Evolutionary conservation across 2,113 vertebrate species (phyloP).

Genomic region (Phycodurus eques): DNA sequence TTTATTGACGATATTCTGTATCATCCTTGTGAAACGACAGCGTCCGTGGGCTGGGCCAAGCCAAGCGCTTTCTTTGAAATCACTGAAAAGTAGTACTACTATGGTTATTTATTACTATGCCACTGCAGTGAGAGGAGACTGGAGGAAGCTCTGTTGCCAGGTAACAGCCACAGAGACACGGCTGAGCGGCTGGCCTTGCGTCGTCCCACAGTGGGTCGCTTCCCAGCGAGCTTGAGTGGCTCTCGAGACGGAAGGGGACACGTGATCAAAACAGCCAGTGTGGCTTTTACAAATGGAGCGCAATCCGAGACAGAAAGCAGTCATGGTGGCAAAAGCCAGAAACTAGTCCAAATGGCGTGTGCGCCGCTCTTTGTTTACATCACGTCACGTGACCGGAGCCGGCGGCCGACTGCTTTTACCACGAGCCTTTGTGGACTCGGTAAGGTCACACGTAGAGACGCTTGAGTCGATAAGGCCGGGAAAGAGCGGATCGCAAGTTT

Average conservation of each 20-base stretch:
- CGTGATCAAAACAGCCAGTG: neutral
- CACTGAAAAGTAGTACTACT: too few relatives aligned
- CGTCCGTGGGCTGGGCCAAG: too few relatives aligned
- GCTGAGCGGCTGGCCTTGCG: slow-evolving; percentile 7
- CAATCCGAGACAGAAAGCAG: neutral
- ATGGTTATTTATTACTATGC: neutral
- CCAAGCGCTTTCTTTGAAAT: too few relatives aligned
- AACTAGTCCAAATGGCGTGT: neutral
- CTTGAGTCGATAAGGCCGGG: too few relatives aligned
- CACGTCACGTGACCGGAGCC: neutral
- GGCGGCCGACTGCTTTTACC: neutral
- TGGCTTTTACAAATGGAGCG: neutral
- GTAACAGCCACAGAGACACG: slow-evolving; percentile 44
- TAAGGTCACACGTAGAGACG: too few relatives aligned
- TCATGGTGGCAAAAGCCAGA: neutral
- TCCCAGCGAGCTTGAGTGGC: slow-evolving; percentile 16
- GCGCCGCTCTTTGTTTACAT: neutral
- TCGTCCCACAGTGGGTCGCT: neutral
- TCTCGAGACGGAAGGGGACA: slow-evolving; percentile 22
- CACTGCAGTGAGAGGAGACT: neutral
- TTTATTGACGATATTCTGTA: neutral
- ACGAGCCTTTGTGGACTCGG: neutral
- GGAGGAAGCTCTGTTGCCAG: slow-evolving; percentile 49
- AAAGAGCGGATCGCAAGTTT: neutral
- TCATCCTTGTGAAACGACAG: too few relatives aligned